Percentiles rank a stretch among this genome's conserved stretches.
Evolutionary conservation across 2,113 vertebrate genomes (phyloP).

Genomic region (Lathamus discolor): DNA sequence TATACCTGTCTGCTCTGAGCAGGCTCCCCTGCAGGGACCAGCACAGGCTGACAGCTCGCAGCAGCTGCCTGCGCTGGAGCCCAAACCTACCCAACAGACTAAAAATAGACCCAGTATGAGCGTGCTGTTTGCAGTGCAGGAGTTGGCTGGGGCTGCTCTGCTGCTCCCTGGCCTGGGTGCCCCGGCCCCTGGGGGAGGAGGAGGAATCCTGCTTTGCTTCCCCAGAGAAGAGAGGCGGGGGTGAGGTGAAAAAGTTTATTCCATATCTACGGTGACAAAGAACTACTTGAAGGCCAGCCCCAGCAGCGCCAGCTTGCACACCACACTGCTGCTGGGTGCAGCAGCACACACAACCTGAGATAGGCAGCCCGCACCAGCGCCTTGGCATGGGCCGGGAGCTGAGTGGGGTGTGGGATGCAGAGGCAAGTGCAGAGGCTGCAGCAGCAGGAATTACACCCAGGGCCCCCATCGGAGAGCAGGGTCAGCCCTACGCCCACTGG

Average conservation of each 20-base stretch:
- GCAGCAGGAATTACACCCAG: not conserved
- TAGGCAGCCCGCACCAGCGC: not conserved
- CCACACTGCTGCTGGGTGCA: not conserved
- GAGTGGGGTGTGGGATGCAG: not conserved
- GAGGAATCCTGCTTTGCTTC: not conserved
- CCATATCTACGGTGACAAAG: not conserved
- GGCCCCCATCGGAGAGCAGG: not conserved
- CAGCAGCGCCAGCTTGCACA: not conserved
- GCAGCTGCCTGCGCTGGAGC: not conserved
- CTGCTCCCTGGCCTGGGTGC: rapidly evolving
- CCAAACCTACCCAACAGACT: not conserved
- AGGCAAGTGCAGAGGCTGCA: not conserved
- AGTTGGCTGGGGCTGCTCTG: not conserved
- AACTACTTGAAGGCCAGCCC: not conserved
- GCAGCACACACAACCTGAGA: slow-evolving; percentile 25
- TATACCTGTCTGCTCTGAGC: not conserved
- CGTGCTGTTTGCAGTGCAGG: not conserved
- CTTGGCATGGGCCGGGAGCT: not conserved
- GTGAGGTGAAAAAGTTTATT: slow-evolving; percentile 64
- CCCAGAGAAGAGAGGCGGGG: not conserved
- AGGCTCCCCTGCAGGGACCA: rapidly evolving
- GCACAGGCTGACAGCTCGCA: rapidly evolving
- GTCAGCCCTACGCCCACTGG: not conserved
- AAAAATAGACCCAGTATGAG: slow-evolving; percentile 35
- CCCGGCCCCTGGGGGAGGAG: rapidly evolving